Evolutionary conservation across 1,140 invertebrate species (phyloP).

Genomic region (Thaumatotibia leucotreta): DNA sequence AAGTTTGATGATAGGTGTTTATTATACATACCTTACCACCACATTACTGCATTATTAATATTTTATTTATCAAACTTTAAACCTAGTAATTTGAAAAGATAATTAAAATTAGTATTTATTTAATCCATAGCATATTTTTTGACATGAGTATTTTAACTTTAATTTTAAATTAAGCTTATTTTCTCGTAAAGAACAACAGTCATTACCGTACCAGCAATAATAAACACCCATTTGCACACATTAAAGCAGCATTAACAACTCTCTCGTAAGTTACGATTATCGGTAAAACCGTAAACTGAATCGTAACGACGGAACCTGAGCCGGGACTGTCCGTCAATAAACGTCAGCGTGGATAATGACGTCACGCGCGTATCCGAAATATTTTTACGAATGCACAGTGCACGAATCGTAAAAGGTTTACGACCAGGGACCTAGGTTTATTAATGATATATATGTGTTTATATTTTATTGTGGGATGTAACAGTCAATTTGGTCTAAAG

Average conservation of each 20-base stretch:
- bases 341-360: constrained; percentile 7
- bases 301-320: background rate
- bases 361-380: constrained; percentile 13
- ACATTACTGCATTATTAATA: too few relatives aligned
- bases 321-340: constrained; percentile 6
- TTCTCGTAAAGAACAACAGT: background rate
- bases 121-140: background rate
- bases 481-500: constrained; percentile 12
- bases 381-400: constrained; percentile 15
- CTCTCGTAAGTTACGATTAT: constrained; percentile 12
- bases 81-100: too few relatives aligned
- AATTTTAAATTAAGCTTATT: background rate
- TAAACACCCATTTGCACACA: constrained; percentile 12
- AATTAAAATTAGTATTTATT: too few relatives aligned
- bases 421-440: constrained; percentile 37
- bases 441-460: constrained; percentile 14
- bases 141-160: background rate
- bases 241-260: constrained; percentile 12
- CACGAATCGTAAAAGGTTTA: constrained; percentile 58
- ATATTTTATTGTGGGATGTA: constrained; percentile 9
- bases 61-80: too few relatives aligned
- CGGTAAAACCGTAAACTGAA: constrained; percentile 8
- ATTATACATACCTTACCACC: too few relatives aligned
- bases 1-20: background rate
- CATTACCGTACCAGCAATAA: background rate